Evolutionary conservation across 2,888 invertebrate genomes (phyloP).

Genomic region (Drosophila meridionalis): DNA sequence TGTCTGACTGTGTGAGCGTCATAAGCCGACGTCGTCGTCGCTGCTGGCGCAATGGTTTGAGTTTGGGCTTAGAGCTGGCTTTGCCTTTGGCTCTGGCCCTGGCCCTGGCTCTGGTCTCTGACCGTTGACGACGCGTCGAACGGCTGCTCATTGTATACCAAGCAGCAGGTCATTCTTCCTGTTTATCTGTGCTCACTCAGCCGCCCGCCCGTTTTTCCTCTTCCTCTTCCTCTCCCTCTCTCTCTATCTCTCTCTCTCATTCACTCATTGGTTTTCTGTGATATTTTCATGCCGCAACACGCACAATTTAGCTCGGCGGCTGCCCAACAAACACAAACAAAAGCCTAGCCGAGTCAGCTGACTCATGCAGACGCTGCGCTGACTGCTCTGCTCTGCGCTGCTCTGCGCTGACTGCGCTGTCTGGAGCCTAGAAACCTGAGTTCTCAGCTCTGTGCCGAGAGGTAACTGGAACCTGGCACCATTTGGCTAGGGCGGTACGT

Average conservation of each 20-base stretch:
- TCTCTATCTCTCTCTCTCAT: neutral
- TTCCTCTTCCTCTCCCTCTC: constrained; percentile 4
- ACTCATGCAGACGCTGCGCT: constrained; percentile 60
- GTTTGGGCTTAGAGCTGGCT: constrained; percentile 28
- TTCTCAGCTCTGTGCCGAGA: constrained; percentile 7
- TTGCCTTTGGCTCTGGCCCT: constrained; percentile 1
- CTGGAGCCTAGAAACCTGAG: constrained; percentile 33
- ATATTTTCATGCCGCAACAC: constrained; percentile 78
- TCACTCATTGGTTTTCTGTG: constrained; percentile 33
- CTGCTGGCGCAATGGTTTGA: constrained; percentile 66
- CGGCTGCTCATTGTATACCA: constrained; percentile 57
- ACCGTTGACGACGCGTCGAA: constrained; percentile 29
- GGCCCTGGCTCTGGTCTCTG: constrained; percentile 38
- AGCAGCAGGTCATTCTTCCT: constrained; percentile 82
- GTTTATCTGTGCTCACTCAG: constrained; percentile 59
- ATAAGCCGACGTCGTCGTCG: constrained; percentile 66
- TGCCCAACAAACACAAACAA: constrained; percentile 29
- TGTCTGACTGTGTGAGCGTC: constrained; percentile 74
- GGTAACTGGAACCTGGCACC: constrained; percentile 40
- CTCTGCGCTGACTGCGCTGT: constrained; percentile 20
- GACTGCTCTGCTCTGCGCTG: too few species aligned
- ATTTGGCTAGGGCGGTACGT: constrained; percentile 68
- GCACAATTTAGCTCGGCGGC: constrained; percentile 76
- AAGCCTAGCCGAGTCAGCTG: constrained; percentile 74
- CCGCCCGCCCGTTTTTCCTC: constrained; percentile 21